These are phyloP conservation scores for Opisthocomus hoazin DNA, from an alignment of 2,113 vertebrate species.

Conservation along the genomic window DNA sequence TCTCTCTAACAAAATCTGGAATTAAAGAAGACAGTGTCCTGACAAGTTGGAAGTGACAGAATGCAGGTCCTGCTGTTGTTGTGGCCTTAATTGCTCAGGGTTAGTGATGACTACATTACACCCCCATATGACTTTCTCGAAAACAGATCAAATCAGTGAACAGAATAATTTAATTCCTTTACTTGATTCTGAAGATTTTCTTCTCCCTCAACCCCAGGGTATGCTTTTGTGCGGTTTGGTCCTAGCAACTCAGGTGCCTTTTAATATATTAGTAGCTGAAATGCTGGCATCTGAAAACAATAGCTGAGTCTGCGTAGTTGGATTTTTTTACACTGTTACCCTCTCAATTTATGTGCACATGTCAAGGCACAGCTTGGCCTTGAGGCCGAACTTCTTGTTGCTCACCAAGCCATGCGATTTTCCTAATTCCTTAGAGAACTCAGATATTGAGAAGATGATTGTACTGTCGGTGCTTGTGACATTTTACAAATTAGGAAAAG, in stretches of 20 bases:
- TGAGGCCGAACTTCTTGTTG: background rate
- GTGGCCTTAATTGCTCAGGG: background rate
- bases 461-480: background rate
- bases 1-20: background rate
- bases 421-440: background rate
- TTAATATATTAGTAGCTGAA: background rate
- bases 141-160: background rate
- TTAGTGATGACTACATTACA: background rate
- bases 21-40: background rate
- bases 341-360: background rate
- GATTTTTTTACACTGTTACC: background rate
- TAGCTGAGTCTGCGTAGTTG: background rate
- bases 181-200: background rate
- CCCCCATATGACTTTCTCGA: background rate
- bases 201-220: background rate
- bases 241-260: background rate
- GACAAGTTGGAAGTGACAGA: background rate
- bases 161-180: background rate
- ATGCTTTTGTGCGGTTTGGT: background rate
- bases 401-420: background rate
- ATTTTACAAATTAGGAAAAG: background rate
- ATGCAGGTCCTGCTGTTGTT: background rate
- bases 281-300: background rate
- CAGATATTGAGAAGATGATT: background rate
- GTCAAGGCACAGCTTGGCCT: background rate